A percentile compares a stretch with the other conserved stretches of the same genome.
These are phyloP conservation scores for Diachasma alloeum DNA, from an alignment of 1,140 invertebrate genomes.

Conservation along the genomic window DNA sequence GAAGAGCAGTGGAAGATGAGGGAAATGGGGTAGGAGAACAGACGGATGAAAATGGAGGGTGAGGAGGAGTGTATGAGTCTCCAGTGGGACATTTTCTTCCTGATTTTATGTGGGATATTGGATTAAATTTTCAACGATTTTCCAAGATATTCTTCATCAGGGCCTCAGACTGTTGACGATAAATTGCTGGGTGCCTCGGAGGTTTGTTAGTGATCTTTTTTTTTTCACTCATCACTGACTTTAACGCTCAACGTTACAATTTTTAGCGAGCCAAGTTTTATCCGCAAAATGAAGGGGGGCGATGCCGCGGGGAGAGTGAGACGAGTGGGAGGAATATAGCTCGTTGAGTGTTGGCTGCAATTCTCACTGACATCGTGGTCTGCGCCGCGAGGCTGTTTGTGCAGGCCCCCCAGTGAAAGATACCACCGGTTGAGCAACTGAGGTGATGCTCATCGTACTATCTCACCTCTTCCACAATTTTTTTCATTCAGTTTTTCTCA, in stretches of 20 bases:
- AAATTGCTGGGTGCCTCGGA: background rate
- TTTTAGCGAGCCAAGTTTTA: background rate
- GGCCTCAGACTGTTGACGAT: background rate
- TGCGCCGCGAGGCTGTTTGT: background rate
- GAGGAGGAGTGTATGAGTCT: background rate
- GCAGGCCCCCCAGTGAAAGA: background rate
- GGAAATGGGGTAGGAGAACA: background rate
- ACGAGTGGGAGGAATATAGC: background rate
- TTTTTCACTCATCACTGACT: too few species aligned
- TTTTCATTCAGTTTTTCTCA: background rate
- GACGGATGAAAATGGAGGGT: background rate
- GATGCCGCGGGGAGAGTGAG: background rate
- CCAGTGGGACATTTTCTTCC: background rate
- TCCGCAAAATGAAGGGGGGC: background rate
- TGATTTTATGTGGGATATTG: background rate
- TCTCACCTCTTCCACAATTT: background rate
- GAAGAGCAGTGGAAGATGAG: background rate
- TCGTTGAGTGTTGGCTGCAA: background rate
- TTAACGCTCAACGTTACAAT: background rate
- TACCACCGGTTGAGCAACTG: slow-evolving; percentile 4
- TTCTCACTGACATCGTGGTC: background rate
- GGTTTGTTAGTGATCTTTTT: background rate
- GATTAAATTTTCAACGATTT: too few species aligned
- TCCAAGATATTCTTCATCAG: background rate
- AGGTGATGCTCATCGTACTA: background rate